phyloP scores from a whole-genome alignment of 2,888 invertebrate species.

The Nymphalis polychloros region DNA sequence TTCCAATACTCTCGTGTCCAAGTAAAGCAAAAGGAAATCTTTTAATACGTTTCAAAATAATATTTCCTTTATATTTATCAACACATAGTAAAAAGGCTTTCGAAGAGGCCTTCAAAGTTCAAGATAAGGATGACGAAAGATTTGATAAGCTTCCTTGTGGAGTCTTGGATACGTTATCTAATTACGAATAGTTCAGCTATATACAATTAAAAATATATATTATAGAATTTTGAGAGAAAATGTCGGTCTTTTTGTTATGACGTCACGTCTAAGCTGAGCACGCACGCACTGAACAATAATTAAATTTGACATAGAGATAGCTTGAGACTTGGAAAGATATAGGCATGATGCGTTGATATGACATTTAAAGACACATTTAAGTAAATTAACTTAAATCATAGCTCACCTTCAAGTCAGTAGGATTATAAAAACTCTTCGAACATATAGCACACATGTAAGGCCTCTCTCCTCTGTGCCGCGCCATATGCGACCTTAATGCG shows the following conservation, averaged over 20 bases:
- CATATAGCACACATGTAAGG: slow-evolving; percentile 82
- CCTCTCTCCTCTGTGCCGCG: slow-evolving; percentile 75
- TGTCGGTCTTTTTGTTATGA: too few species aligned
- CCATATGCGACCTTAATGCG: slow-evolving; percentile 77
- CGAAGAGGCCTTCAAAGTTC: slow-evolving; percentile 63
- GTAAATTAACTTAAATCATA: background rate
- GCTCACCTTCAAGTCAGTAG: slow-evolving; percentile 81
- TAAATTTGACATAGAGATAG: too few species aligned
- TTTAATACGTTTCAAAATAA: slow-evolving; percentile 84
- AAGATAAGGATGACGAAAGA: slow-evolving; percentile 61
- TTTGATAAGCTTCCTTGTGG: slow-evolving; percentile 67
- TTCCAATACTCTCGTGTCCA: slow-evolving; percentile 84
- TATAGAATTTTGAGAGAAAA: too few species aligned
- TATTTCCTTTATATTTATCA: slow-evolving; percentile 71
- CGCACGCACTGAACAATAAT: too few species aligned
- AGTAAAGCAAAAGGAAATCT: slow-evolving; percentile 85
- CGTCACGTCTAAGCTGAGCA: too few species aligned
- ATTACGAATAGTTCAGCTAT: slow-evolving; percentile 36
- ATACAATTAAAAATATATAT: too few species aligned
- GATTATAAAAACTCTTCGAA: slow-evolving; percentile 80
- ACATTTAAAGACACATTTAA: background rate
- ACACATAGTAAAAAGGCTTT: slow-evolving; percentile 69
- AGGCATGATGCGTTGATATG: too few species aligned
- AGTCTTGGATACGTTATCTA: slow-evolving; percentile 51
- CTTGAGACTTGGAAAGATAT: background rate